These are phyloP conservation scores for Idaea biselata DNA, from an alignment of 2,888 invertebrate species.

Conservation along the genomic window DNA sequence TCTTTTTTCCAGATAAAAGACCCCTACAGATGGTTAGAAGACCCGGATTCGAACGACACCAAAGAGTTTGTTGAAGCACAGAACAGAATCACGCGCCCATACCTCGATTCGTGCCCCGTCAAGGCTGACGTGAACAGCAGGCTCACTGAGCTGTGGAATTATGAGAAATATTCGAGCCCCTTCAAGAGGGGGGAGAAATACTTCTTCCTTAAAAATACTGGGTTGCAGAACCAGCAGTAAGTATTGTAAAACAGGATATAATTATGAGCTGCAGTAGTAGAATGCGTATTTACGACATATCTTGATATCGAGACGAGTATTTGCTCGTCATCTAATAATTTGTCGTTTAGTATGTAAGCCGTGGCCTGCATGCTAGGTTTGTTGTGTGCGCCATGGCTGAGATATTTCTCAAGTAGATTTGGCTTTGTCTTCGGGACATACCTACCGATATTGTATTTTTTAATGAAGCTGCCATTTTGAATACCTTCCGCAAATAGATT, in stretches of 20 bases:
- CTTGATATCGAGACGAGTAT: no score
- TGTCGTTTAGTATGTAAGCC: no score
- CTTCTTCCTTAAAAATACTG: constrained; percentile 95
- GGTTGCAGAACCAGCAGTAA: constrained; percentile 97
- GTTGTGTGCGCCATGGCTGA: no score
- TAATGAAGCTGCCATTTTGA: not conserved
- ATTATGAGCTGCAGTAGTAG: no score
- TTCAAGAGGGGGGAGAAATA: constrained; percentile 90
- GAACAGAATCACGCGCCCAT: constrained; percentile 93
- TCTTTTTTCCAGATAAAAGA: constrained; percentile 84
- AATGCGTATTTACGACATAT: no score
- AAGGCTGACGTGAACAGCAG: constrained; percentile 87
- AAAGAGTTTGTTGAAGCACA: constrained; percentile 93
- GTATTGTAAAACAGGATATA: constrained; percentile 21
- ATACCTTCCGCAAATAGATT: no score
- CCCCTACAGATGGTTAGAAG: constrained; percentile 98
- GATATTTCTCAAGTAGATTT: no score
- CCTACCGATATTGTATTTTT: no score
- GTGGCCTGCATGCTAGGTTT: no score
- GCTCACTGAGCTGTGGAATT: constrained; percentile 96
- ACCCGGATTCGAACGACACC: constrained; percentile 95
- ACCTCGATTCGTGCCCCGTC: constrained; percentile 87
- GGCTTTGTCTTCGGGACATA: no score
- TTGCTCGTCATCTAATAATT: no score
- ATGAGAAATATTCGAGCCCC: constrained; percentile 96